Evolutionary conservation across 2,888 invertebrate genomes (phyloP), one percentile per base, ranked within the genome.

Genomic region (Pseudoips prasinana): DNA sequence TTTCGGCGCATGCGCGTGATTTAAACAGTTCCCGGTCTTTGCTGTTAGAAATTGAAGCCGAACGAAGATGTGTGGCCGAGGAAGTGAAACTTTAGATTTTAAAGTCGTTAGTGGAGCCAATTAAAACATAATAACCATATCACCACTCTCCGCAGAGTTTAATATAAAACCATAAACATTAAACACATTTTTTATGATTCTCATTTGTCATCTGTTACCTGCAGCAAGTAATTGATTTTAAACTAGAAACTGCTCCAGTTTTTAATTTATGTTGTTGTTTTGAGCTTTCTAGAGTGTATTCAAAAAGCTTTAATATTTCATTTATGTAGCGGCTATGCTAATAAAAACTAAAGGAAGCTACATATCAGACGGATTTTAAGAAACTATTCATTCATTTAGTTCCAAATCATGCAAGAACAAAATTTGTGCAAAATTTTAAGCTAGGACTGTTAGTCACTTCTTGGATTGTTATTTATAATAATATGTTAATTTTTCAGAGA

Each of bases 1-100:
- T 88, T 88, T 81, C 54, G 75, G 83, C 68, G 65, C 68, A 59
- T 47, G 74, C 73, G 79, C 74, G 78, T 81, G 82, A 82, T 85
- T 85, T 83, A 84, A 80, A 76, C 80, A 74, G 74, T 73, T 74
- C 72, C 62, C 73, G 61, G 68, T 59, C 42, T 43, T 58, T 37
- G 26, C 39, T 35, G 37, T 55, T 52, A 44, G 53, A 62, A 57
- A 74, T 71, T 69, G 64, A 68, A 80, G 61, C 69, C 66, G 60
- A 70, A 73, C 46, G 37, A 41, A 35, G 65, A 72, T 71, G 63
- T 64, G 62, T 66, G 56, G 50, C 46, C 30, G 42, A 63, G 66
- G 62, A 64, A 69, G 58, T 61, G 59, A 58, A 65, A 61, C 42
- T 46, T 41, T 56, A 58, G 19, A 46, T 57, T 59, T 40, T 43